Evolutionary conservation across 2,888 invertebrate genomes (phyloP), one percentile per base, ranked within the genome.

Genomic region (Callosobruchus maculatus): DNA sequence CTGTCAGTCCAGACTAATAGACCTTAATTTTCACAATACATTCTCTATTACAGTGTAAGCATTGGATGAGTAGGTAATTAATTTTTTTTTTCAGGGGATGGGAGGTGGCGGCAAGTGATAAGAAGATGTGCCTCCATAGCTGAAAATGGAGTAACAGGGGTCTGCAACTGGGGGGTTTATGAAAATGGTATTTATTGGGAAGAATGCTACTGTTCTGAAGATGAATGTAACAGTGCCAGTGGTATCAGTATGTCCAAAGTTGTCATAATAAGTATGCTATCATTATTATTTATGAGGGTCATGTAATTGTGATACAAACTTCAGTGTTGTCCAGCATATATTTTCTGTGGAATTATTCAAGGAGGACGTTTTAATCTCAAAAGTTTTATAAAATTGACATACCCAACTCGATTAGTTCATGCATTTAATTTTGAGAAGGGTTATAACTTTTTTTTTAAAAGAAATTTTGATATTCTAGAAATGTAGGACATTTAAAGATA

Each of bases 161-260:
- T 98, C 0, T 98, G 98, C 84, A 96, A 97, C 84, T 98, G 98
- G 98, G 96, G 97, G 21, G 95, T 98, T 73, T 93, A 95, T 81
- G 94, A 95, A 78, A 97, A 97, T 81, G 98, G 98, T 2, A 95
- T 95, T 0, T 98, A 97, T 85, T 97, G 96, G 95, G 97, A 98
- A 85, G 97, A 97, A 83, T 98, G 98, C 83, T 98, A 98, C 84
- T 98, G 98, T 85, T 94, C 96, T 0, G 91, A 93, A 75, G 97
- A 98, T 83, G 94, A 94, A 78, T 98, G 98, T 85, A 98, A 98
- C 84, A 68, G 70, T 71, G 73, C 75, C 9, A 49, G 49, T 49
- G 13, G 4, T 13, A 18, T 49, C 49, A 49, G 49, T 49, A 1
- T 49, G 13, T 49, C 5, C 7, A 49, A 49, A 49, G 13, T 18